Evolutionary conservation across 2,888 invertebrate species (phyloP), one percentile per base, ranked within the genome.

Genomic region (Hyposoter dolosus): DNA sequence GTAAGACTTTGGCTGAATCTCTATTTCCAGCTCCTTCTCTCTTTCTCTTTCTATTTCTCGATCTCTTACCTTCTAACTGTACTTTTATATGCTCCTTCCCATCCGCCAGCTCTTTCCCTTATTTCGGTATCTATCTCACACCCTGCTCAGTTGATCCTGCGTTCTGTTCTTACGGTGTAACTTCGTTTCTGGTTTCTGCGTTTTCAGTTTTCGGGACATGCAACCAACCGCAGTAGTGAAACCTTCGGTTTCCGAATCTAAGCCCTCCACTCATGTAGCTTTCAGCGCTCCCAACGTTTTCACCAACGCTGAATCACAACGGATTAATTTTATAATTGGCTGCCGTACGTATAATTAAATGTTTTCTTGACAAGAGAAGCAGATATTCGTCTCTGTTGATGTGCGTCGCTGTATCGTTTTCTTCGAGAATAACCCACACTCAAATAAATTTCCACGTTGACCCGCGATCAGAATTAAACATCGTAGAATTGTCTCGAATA

Each of bases 291-390:
- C 63, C 23, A 28, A 40, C 79, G 63, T 50, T 66, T 79, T 72
- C 83, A 84, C 78, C 50, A 32, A 85, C 40, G 86, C 79, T 88
- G 88, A 90, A 90, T 92, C 90, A 90, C 91, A 90, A 91, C 91
- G 92, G 92, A 93, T 93, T 93, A 91, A 92, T 91, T 92, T 90
- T 92, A 91, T 93, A 93, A 93, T 93, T 93, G 91, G 89, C 87
- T 91, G 88, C 89, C 84, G 86, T 88, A 28, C 90, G 89, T 90
- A n/a, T n/a, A 90, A 91, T 91, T 89, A 90, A 82, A 74, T 71
- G 86, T 74, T 88, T 83, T 84, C 82, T 60, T 45, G 71, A 47
- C n/a, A 68, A 4, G 32, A 19, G 12, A 60, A n/a, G n/a, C n/a
- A n/a, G 5, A 7, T 17, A 12, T 47, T 15, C 17, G 35, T 28